Base-by-base conservation (phyloP, 2,797 vertebrate species). In the Sebastes kiyomatsui region DNA sequence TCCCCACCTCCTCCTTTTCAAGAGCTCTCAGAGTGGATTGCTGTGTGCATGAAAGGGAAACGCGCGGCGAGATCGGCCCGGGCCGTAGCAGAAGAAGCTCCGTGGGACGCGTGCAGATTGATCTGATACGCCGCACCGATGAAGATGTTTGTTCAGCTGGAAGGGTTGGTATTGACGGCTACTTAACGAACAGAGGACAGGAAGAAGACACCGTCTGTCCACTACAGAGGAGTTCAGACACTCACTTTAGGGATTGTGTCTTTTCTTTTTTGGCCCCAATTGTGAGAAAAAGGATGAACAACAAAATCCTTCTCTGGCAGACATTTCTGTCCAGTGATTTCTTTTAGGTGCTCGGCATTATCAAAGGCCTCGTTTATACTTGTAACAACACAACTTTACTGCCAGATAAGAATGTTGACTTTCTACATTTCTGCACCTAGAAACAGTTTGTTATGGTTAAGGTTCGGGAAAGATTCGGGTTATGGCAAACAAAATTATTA, bases 81-180 rank as follows among this genome's bases (percentile, higher is more conserved):
- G 30, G 27, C 27, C 28, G 56, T 16, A 6, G 77, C 65, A 52
- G 74, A 38, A 52, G 74, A 38, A 30, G 35, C 42, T 76, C 67
- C 0, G 55, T 68, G 4, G 30, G 77, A 79, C 42, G 64, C 6
- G 6, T 5, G n/a, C 25, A 68, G 84, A 88, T 76, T 82, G 82
- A 87, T 84, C 77, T 3, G 81, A 83, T 77, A 81, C 25, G 13
- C 27, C 67, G 7, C 46, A 64, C 27, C 52, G 25, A 18, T 60
- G 42, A 70, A 30, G 23, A 33, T 13, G 81, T 80, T 82, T 83
- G 72, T 22, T 86, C 80, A 71, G 68, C 79, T 84, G 78, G 71
- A 83, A 77, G 28, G 23, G 68, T 16, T 72, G 71, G 59, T 68
- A 75, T 66, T 64, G 87, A 84, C 81, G 46, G 65, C 22, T 56